Conservation (phyloP, 2,113 vertebrate species). For the Nothobranchius furzeri region DNA sequence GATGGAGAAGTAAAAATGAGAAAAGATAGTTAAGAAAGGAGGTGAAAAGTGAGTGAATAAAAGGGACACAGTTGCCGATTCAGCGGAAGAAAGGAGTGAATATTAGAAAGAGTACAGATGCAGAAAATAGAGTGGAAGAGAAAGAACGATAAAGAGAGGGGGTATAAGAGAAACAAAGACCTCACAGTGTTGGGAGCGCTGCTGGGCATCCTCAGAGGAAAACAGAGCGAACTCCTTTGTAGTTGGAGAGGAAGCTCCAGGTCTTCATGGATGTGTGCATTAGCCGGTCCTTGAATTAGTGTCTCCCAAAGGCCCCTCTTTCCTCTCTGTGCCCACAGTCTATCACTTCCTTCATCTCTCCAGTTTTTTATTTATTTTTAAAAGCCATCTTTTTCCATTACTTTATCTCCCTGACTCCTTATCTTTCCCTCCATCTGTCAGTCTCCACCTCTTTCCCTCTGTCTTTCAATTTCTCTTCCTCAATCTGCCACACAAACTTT, state of each 20-base stretch:
- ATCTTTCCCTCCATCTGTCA: slow-evolving; percentile 34
- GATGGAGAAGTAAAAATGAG: background rate
- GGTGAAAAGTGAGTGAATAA: slow-evolving; percentile 59
- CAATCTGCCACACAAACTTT: slow-evolving; percentile 54
- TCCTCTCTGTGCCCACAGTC: slow-evolving; percentile 21
- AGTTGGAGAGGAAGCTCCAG: slow-evolving; percentile 63
- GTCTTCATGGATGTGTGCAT: slow-evolving; percentile 66
- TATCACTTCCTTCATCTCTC: slow-evolving; percentile 46
- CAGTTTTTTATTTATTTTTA: background rate
- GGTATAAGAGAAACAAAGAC: slow-evolving; percentile 60
- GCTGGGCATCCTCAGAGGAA: slow-evolving; percentile 68
- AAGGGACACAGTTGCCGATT: slow-evolving; percentile 41
- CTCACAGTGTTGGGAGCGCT: slow-evolving; percentile 68
- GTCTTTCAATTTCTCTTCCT: slow-evolving; percentile 39
- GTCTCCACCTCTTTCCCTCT: slow-evolving; percentile 35
- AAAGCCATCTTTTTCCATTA: slow-evolving; percentile 35
- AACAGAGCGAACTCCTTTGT: slow-evolving; percentile 65
- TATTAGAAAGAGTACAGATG: slow-evolving; percentile 61
- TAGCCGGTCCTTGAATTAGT: slow-evolving; percentile 65
- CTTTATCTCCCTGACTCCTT: slow-evolving; percentile 44
- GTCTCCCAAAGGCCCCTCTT: slow-evolving; percentile 46
- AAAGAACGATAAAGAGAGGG: slow-evolving; percentile 29
- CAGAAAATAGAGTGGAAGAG: slow-evolving; percentile 39
- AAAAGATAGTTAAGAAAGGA: slow-evolving; percentile 11
- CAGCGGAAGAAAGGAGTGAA: slow-evolving; percentile 44